Evolutionary conservation across 2,888 invertebrate species (phyloP), one percentile per base, ranked within the genome.

Genomic region (Cabera pusaria): DNA sequence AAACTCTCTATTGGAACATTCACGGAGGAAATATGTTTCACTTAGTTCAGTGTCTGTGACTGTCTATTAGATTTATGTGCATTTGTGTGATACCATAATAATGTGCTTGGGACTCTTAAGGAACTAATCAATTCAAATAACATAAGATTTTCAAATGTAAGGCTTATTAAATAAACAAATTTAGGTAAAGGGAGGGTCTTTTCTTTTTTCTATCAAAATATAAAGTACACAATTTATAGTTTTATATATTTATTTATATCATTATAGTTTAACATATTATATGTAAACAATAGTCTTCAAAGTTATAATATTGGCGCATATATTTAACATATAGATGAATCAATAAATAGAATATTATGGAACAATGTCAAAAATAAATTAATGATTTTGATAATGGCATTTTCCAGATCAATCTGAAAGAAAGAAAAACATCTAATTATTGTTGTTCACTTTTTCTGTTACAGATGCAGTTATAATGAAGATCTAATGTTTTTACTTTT

Each of bases 1-100:
- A 92, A 72, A 86, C 85, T 57, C 81, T 93, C 59, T 89, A 92
- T 71, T 87, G 90, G 80, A 90, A 91, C 75, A 92, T 91, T 56
- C 93, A 93, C 63, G 93, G 93, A 59, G 92, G 92, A 69, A 85
- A 87, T 64, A 73, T 89, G 49, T 92, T 91, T 77, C 92, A 92
- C 66, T 86, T 90, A 75, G 64, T 76, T 56, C 76, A 81, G 72
- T 83, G 73, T 78, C 72, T 78, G 64, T 64, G 60, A 58, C 58
- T 52, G 46, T 62, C n/a, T n/a, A 26, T 19, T 24, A 14, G 22
- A 31, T 19, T 57, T 56, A 50, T 64, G 61, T 59, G 55, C 28
- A 28, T 58, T 52, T 58, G 57, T 72, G 74, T 74, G 64, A 69
- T 69, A 61, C 55, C 61, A 48, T 59, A 39, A 37, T 50, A 61